These are phyloP conservation scores for Diploscapter pachys DNA, from an alignment of 1,140 invertebrate genomes.

Conservation along the genomic window DNA sequence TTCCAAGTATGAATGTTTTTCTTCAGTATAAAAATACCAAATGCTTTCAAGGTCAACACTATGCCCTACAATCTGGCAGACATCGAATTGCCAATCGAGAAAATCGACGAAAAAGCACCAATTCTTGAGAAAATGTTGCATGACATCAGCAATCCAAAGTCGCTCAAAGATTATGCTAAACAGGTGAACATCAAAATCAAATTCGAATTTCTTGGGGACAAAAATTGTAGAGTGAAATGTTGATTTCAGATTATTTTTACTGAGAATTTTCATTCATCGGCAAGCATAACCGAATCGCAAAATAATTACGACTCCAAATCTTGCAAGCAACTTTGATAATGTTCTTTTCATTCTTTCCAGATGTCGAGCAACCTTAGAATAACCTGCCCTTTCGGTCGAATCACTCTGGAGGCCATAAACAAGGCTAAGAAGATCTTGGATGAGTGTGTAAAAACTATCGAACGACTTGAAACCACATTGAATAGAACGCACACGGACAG, in stretches of 20 bases:
- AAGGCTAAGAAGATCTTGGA: slow-evolving; percentile 53
- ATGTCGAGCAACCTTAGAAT: slow-evolving; percentile 7
- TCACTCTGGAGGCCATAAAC: slow-evolving; percentile 56
- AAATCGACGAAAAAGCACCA: slow-evolving; percentile 15
- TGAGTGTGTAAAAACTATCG: slow-evolving; percentile 15
- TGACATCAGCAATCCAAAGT: slow-evolving; percentile 22
- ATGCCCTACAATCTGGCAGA: slow-evolving; percentile 47
- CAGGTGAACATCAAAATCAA: not conserved
- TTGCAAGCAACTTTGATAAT: too few relatives aligned
- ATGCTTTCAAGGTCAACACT: slow-evolving; percentile 22
- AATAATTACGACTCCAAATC: not conserved
- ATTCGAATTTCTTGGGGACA: too few relatives aligned
- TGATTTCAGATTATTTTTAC: too few relatives aligned
- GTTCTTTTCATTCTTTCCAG: not conserved
- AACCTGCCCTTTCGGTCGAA: slow-evolving; percentile 56
- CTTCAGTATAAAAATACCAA: not conserved
- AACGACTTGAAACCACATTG: slow-evolving; percentile 23
- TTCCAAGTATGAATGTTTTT: slow-evolving; percentile 53
- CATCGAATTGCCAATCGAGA: slow-evolving; percentile 25
- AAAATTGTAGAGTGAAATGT: too few relatives aligned
- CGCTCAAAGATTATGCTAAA: slow-evolving; percentile 12
- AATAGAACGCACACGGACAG: slow-evolving; percentile 40
- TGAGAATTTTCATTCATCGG: not conserved
- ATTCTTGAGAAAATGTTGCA: too few relatives aligned
- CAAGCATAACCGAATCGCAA: not conserved